Base-by-base conservation (phyloP, 2,797 vertebrate species). In the Hyperoplus immaculatus region DNA sequence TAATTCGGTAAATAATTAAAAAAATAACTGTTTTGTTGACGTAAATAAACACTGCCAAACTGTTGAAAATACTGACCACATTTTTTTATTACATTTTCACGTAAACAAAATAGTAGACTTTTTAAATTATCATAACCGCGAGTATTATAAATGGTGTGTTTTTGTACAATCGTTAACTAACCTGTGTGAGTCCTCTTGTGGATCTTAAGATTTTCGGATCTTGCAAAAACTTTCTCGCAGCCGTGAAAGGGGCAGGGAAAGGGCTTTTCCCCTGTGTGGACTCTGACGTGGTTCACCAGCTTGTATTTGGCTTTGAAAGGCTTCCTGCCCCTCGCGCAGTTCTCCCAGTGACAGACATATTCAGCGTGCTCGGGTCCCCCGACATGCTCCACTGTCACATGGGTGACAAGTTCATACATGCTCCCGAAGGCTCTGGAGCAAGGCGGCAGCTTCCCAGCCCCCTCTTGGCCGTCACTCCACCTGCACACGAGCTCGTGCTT, bases 161-260 rank as follows among this genome's bases (percentile, higher is more conserved):
- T 63, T 29, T 61, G 65, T 12, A 42, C 55, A 58, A 47, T 71
- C 11, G 46, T 72, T 14, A 65, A 95, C 94, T 90, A 70, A 94
- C 95, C 95, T 96, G 95, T 95, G 84, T 95, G 95, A 62, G 93
- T 95, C 94, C 95, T 94, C 88, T 95, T 95, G 90, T 96, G 95
- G 80, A 95, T 95, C 91, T 95, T 95, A 70, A 96, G 88, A 78
- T 96, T 96, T 77, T 96, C 95, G 79, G 94, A 95, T 83, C 95
- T 91, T 56, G 95, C 93, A 88, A 95, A 95, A 85, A 94, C 91
- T 93, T 95, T 94, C 85, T 94, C 86, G 74, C 94, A 95, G 89
- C 93, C 93, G 74, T 92, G 90, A 69, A 95, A 95, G 56, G 94
- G 88, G 58, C 92, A 92, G 3, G 88, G 89, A 71, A 94, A 95